These are phyloP conservation scores for Penaeus vannamei DNA, from an alignment of 1,140 invertebrate species.

Conservation along the genomic window DNA sequence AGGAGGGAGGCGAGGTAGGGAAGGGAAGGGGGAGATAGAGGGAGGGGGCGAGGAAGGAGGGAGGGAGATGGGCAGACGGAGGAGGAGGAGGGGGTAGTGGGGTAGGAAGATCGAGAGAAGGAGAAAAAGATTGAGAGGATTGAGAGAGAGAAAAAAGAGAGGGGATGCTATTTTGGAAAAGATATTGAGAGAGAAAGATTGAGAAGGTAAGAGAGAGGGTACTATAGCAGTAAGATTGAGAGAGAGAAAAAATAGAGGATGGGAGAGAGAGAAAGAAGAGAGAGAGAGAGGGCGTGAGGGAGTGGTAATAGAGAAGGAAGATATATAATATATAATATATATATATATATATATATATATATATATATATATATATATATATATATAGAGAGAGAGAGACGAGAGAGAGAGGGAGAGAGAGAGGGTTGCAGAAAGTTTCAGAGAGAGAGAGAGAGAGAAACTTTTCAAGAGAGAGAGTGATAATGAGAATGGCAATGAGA, in stretches of 20 bases:
- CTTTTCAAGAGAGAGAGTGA: too few relatives aligned
- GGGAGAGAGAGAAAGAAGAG: neutral
- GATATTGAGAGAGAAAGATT: neutral
- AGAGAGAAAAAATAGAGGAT: neutral
- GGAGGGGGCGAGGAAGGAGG: neutral
- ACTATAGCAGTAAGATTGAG: too few relatives aligned
- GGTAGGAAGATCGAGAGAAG: neutral
- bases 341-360: too few relatives aligned
- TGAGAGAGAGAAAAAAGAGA: neutral
- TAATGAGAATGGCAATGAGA: neutral
- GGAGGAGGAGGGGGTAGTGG: neutral
- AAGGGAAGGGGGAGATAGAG: neutral
- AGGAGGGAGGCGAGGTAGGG: neutral
- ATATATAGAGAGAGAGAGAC: too few relatives aligned
- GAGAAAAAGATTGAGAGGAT: neutral
- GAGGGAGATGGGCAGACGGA: neutral
- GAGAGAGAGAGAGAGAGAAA: constrained; percentile 13
- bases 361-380: too few relatives aligned
- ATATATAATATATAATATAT: too few relatives aligned
- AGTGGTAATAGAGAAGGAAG: too few relatives aligned
- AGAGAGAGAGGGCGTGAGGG: neutral
- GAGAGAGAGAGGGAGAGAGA: neutral
- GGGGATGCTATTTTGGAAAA: neutral
- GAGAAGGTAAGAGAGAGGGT: neutral
- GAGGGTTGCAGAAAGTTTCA: neutral